phyloP scores from a whole-genome alignment of 2,797 vertebrate genomes.

The Naso thynnoides region DNA sequence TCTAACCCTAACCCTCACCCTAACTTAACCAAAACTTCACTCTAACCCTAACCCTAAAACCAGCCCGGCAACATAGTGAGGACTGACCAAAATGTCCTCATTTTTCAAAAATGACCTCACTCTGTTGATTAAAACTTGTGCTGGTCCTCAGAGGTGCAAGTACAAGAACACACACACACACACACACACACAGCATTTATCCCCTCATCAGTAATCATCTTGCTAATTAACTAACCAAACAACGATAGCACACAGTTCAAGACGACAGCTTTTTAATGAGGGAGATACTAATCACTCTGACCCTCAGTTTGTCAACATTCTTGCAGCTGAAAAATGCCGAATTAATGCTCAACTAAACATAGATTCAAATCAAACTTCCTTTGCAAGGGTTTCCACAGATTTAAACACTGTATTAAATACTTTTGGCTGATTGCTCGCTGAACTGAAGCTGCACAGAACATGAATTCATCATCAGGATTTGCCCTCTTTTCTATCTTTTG shows the following conservation, averaged over 20 bases:
- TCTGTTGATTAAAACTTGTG: too few relatives aligned
- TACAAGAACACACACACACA: too few relatives aligned
- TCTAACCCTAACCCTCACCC: too few relatives aligned
- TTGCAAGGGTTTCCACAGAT: background rate
- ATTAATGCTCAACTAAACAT: constrained; percentile 35
- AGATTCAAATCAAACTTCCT: constrained; percentile 12
- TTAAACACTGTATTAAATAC: background rate
- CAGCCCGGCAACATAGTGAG: too few relatives aligned
- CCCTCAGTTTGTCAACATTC: constrained; percentile 47
- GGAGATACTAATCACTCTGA: constrained; percentile 68
- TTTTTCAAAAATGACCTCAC: too few relatives aligned
- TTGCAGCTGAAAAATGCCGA: constrained; percentile 26
- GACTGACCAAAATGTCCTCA: too few relatives aligned
- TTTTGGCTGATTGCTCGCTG: constrained; percentile 17
- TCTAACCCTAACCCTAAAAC: too few relatives aligned
- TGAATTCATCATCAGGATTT: constrained; percentile 14
- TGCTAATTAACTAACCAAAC: constrained; percentile 69
- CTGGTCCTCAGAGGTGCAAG: too few relatives aligned
- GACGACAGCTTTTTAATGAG: constrained; percentile 65
- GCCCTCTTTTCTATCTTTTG: constrained; percentile 21
- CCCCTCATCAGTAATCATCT: constrained; percentile 65
- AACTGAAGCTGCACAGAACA: constrained; percentile 14
- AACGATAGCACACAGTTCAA: constrained; percentile 62
- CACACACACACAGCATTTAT: constrained; percentile 35
- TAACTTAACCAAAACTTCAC: too few relatives aligned